These are phyloP conservation scores for Dromas ardeola DNA, from an alignment of 2,113 vertebrate genomes.

Conservation along the genomic window DNA sequence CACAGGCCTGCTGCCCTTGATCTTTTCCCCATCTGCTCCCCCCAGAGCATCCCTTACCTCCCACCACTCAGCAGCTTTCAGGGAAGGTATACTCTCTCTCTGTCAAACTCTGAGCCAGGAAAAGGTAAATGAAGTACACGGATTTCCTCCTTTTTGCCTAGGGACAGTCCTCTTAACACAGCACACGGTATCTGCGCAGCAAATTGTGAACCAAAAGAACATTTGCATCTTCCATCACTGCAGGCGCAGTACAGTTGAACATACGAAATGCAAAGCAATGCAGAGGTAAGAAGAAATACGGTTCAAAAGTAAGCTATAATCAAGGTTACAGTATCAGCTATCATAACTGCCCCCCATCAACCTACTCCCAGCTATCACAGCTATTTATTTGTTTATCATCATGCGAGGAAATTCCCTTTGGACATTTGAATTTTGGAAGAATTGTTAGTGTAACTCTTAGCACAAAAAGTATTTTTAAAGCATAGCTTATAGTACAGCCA, in stretches of 20 bases:
- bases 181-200: not conserved
- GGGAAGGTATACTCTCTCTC: not conserved
- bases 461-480: not conserved
- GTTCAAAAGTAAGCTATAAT: not conserved
- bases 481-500: not conserved
- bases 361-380: not conserved
- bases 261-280: not conserved
- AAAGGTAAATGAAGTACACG: not conserved
- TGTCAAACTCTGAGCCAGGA: not conserved
- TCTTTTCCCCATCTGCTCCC: not conserved
- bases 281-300: not conserved
- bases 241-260: accelerated
- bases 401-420: not conserved
- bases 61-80: not conserved
- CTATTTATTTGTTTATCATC: not conserved
- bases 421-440: not conserved
- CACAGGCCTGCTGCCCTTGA: not conserved
- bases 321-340: not conserved
- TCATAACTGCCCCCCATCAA: not conserved
- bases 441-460: not conserved
- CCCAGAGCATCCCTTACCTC: not conserved
- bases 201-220: not conserved
- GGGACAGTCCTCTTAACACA: not conserved
- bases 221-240: not conserved
- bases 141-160: not conserved